Evolutionary conservation across 2,113 vertebrate genomes (phyloP).

Genomic region (Excalfactoria chinensis): DNA sequence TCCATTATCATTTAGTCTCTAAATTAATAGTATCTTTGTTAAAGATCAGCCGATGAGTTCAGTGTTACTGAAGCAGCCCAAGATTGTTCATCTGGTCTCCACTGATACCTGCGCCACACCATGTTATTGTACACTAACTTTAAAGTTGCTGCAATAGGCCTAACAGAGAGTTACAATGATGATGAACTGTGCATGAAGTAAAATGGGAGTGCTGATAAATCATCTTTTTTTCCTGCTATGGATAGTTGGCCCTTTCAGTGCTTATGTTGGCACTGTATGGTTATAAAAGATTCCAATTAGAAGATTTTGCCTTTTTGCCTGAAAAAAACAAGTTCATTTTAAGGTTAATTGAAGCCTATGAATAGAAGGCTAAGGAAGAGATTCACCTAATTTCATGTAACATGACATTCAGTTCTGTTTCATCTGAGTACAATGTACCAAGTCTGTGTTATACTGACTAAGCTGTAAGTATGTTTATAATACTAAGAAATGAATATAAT

Average conservation of each 20-base stretch:
- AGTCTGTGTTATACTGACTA: not conserved
- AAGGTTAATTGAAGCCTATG: not conserved
- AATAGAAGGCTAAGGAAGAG: not conserved
- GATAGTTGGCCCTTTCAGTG: not conserved
- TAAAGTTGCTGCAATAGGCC: not conserved
- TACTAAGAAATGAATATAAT: not conserved
- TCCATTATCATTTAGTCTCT: not conserved
- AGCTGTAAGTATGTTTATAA: not conserved
- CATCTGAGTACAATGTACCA: not conserved
- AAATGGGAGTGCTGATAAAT: not conserved
- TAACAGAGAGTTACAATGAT: not conserved
- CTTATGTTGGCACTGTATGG: slow-evolving; percentile 5
- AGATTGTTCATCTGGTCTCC: not conserved
- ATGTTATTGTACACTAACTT: not conserved
- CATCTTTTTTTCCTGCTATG: not conserved
- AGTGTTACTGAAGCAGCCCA: not conserved
- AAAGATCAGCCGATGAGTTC: not conserved
- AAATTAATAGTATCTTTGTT: not conserved
- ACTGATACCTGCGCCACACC: not conserved
- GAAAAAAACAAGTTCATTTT: slow-evolving; percentile 2
- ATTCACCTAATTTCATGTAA: not conserved
- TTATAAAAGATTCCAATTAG: slow-evolving; percentile 7
- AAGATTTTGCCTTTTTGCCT: not conserved
- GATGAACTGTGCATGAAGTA: not conserved
- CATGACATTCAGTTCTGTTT: not conserved